Conservation (phyloP, 2,888 invertebrate genomes). For the Drosophila fulvimacula region DNA sequence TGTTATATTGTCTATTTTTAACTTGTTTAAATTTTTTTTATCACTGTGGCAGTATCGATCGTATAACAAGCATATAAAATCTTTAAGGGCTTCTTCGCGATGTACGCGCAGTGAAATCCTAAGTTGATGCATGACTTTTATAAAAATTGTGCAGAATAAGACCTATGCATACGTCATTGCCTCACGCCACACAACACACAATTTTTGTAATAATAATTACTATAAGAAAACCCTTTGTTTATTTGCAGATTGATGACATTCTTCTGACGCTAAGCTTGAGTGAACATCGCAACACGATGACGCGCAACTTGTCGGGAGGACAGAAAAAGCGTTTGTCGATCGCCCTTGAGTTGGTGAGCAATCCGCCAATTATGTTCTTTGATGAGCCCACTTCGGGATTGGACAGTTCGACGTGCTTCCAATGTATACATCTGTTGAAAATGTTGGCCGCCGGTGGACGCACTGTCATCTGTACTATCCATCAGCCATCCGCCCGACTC, state of each 20-base stretch:
- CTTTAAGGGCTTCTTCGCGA: background rate
- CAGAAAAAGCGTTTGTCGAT: conserved; percentile 98
- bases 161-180: background rate
- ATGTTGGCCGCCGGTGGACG: conserved; percentile 95
- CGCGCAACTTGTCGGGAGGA: conserved; percentile 96
- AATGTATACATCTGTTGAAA: conserved; percentile 95
- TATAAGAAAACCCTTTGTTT: background rate
- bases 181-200: background rate
- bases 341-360: conserved; percentile 96
- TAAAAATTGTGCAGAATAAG: background rate
- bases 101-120: background rate
- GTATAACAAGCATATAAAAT: background rate
- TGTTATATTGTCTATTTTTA: conserved; percentile 22
- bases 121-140: background rate
- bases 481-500: conserved; percentile 97
- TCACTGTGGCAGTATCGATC: background rate
- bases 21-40: conserved; percentile 1
- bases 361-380: conserved; percentile 99
- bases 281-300: conserved; percentile 95
- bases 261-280: conserved; percentile 94
- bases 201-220: background rate
- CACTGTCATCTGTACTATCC: conserved; percentile 96
- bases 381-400: conserved; percentile 98
- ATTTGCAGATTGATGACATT: conserved; percentile 94
- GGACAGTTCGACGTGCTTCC: conserved; percentile 97